phyloP scores from a whole-genome alignment of 2,113 vertebrate genomes.

The Tyto alba region DNA sequence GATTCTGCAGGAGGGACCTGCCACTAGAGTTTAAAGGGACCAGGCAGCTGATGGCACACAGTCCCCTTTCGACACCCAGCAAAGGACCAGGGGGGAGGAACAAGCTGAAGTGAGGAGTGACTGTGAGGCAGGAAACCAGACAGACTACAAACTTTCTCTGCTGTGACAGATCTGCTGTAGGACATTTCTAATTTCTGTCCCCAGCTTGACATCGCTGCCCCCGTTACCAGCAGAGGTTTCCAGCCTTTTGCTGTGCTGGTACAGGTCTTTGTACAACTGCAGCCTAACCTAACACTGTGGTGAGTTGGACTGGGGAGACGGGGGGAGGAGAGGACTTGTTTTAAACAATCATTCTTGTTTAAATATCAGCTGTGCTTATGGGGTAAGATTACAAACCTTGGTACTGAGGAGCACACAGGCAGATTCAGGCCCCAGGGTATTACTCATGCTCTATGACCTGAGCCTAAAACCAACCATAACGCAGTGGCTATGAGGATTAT shows the following conservation, averaged over 20 bases:
- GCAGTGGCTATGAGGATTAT: neutral
- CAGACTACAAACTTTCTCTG: neutral
- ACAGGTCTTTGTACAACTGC: neutral
- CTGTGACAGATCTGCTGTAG: neutral
- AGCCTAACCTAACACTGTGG: neutral
- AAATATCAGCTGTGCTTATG: neutral
- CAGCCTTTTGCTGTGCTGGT: neutral
- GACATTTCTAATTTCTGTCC: neutral
- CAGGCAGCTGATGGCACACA: rapidly evolving
- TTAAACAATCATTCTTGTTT: neutral
- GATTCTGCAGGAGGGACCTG: neutral
- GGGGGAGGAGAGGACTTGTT: neutral
- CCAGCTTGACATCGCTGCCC: neutral
- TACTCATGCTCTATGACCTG: neutral
- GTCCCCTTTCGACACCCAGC: neutral
- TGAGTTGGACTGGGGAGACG: no score
- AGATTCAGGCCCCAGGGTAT: neutral
- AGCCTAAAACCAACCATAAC: neutral
- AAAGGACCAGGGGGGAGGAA: neutral
- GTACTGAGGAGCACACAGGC: neutral
- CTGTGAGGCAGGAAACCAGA: neutral
- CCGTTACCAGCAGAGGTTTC: neutral
- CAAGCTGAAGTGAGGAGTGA: neutral
- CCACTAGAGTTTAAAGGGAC: neutral
- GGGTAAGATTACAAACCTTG: neutral